Conservation (phyloP, 2,797 vertebrate genomes). For the Tadarida brasiliensis region DNA sequence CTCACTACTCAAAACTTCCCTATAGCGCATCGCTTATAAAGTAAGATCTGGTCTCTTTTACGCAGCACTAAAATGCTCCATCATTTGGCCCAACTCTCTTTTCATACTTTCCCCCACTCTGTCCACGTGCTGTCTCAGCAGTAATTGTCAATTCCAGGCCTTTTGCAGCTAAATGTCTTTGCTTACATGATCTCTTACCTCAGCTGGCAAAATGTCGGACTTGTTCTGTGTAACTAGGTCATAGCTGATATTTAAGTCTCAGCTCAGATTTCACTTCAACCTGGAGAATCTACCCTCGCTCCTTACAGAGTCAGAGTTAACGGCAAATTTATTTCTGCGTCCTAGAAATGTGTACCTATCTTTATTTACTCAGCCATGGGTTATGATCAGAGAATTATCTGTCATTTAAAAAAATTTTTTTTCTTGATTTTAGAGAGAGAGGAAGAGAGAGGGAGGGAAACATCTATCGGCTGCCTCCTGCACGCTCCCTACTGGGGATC, state of each 20-base stretch:
- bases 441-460: too few relatives aligned
- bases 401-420: neutral
- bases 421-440: too few relatives aligned
- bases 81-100: neutral
- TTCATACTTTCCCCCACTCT: neutral
- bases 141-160: neutral
- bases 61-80: neutral
- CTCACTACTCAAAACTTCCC: neutral
- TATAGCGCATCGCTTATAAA: neutral
- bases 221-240: neutral
- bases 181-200: neutral
- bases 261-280: slow-evolving; percentile 4
- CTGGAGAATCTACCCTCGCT: neutral
- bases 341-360: neutral
- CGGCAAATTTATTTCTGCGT: neutral
- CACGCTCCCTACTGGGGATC: too few relatives aligned
- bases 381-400: neutral
- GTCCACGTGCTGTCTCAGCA: neutral
- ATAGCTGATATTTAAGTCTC: neutral
- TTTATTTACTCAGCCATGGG: neutral
- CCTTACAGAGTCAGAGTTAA: neutral
- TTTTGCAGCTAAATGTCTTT: neutral
- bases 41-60: neutral
- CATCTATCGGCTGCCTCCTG: too few relatives aligned
- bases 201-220: neutral